Evolutionary conservation across 2,797 vertebrate genomes (phyloP), one percentile per base, ranked within the genome.

Genomic region (Clarias fuscus): DNA sequence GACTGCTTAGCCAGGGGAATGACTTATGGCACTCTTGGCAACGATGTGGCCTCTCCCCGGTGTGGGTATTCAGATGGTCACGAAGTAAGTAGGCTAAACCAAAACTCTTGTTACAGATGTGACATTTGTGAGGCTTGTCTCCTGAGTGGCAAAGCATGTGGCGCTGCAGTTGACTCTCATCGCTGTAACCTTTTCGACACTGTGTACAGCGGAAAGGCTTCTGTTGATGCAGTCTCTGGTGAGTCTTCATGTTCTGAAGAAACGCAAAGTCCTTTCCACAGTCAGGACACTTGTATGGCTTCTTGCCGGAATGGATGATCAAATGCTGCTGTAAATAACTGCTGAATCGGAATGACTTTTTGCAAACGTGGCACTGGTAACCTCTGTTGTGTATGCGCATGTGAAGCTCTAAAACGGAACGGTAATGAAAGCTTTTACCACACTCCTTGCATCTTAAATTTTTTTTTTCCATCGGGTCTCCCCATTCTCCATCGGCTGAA

Each of bases 31-130:
- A 96, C 89, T 96, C 95, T 0, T 93, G 93, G 61, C 96, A 96
- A 83, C 92, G 93, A 88, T 96, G 95, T 33, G 96, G 96, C 88
- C 95, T 91, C 88, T 95, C 95, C 0, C 96, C 96, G 0, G 95
- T 96, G 91, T 96, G 96, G 0, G 96, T 96, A 91, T 96, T 96
- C 90, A 96, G 93, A 91, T 96, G 96, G 89, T 96, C 95, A 1
- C 95, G 95, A 17, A 96, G 94, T 86, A 96, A 91, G 89, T 95
- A 96, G 0, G 95, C 94, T 64, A 96, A 90, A 3, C 94, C 93
- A 24, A 96, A 96, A 90, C 95, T 96, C 88, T 95, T 96, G 85
- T 95, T 91, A 15, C 96, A 96, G 64, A 93, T 88, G 82, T 94
- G 89, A 85, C 96, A 96, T 89, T 95, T 95, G 80, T 96, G 94